These are phyloP conservation scores for Fulmarus glacialis DNA, from an alignment of 2,113 vertebrate species.

Conservation along the genomic window DNA sequence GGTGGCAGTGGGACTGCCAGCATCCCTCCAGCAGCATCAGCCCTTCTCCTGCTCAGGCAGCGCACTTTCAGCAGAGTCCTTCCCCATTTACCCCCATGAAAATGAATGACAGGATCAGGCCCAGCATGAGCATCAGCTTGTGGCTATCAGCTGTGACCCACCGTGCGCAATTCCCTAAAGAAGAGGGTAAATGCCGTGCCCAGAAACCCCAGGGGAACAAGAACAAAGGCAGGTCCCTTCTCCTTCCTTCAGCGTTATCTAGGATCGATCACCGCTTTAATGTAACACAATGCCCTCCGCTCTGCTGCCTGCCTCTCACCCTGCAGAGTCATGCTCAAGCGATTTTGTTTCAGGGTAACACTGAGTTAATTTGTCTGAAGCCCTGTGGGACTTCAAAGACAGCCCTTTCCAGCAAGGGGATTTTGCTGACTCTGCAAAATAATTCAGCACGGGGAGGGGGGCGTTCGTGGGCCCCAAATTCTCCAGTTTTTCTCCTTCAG, in stretches of 20 bases:
- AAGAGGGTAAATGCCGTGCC: not conserved
- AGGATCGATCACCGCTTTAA: rapidly evolving
- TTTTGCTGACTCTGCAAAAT: not conserved
- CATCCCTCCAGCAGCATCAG: not conserved
- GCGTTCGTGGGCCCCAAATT: rapidly evolving
- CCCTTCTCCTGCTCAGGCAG: not conserved
- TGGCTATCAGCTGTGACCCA: not conserved
- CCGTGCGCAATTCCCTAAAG: not conserved
- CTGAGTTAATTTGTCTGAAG: not conserved
- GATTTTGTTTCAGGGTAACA: not conserved
- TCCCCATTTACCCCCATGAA: not conserved
- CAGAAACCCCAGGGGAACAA: not conserved
- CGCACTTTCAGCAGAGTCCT: rapidly evolving
- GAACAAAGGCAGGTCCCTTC: not conserved
- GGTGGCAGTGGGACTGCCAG: not conserved
- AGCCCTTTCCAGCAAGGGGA: not conserved
- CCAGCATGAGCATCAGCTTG: not conserved
- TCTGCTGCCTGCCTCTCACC: not conserved
- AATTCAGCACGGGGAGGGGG: not conserved
- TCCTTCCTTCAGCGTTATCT: not conserved
- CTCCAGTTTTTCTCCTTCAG: not conserved
- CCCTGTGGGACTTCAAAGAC: not conserved
- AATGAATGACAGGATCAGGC: not conserved
- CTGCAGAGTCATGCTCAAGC: not conserved
- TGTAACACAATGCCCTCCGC: not conserved